Evolutionary conservation across 2,888 invertebrate genomes (phyloP).

Genomic region (Eupithecia subumbrata): DNA sequence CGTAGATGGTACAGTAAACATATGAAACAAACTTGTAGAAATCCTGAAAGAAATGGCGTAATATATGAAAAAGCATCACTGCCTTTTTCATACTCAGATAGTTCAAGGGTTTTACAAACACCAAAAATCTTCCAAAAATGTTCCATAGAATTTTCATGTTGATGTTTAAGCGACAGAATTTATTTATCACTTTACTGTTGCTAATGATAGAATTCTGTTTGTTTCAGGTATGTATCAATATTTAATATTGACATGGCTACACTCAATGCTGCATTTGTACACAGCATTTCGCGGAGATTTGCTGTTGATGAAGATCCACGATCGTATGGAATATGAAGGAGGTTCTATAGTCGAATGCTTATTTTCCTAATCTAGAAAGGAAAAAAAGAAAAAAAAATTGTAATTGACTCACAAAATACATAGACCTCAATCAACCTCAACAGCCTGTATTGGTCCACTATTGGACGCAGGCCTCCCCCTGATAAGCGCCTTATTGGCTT

Average conservation of each 20-base stretch:
- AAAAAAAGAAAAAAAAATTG: too few species aligned
- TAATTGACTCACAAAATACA: too few species aligned
- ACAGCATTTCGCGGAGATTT: neutral
- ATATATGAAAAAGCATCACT: neutral
- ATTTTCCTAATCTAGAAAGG: too few species aligned
- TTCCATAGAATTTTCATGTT: neutral
- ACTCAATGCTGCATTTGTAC: neutral
- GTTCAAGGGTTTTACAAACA: too few species aligned
- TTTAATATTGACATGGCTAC: constrained; percentile 17
- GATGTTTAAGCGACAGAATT: too few species aligned
- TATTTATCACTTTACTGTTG: neutral
- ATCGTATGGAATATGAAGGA: neutral
- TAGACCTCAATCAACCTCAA: too few species aligned
- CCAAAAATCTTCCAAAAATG: neutral
- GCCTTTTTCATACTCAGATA: too few species aligned
- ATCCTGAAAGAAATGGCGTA: neutral
- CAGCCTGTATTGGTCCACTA: too few species aligned
- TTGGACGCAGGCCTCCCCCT: too few species aligned
- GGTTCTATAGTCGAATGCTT: neutral
- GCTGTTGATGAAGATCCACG: neutral
- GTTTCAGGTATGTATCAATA: constrained; percentile 41
- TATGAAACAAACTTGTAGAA: neutral
- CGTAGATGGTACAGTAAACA: neutral
- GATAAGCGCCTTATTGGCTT: too few species aligned
- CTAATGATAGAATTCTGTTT: constrained; percentile 29